Percentiles rank a stretch among this genome's conserved stretches.
phyloP scores from a whole-genome alignment of 2,888 invertebrate genomes.

The Lithophane ornitopus region DNA sequence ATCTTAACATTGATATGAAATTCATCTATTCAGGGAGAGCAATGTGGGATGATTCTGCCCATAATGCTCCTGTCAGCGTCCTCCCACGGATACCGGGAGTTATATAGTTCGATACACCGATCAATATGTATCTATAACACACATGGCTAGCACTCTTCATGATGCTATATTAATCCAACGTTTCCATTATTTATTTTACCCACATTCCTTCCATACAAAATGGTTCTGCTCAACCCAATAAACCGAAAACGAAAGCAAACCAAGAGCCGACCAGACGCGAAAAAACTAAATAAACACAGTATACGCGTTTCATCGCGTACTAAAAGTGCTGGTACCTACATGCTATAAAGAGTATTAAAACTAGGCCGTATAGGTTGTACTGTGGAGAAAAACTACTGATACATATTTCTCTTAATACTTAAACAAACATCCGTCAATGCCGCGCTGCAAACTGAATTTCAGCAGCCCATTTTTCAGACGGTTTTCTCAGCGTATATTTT shows the following conservation, averaged over 20 bases:
- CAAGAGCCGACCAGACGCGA: constrained; percentile 65
- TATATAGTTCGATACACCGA: constrained; percentile 6
- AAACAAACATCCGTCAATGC: constrained; percentile 79
- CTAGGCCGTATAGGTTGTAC: constrained; percentile 69
- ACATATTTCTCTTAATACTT: constrained; percentile 77
- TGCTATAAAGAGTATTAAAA: constrained; percentile 70
- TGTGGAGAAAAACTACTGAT: constrained; percentile 57
- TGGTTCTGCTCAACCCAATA: constrained; percentile 58
- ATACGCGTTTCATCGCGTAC: constrained; percentile 69
- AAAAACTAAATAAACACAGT: constrained; percentile 70
- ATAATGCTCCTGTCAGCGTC: constrained; percentile 23
- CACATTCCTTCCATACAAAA: constrained; percentile 54
- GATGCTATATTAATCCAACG: constrained; percentile 53
- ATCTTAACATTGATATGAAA: constrained; percentile 3
- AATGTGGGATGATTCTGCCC: constrained; percentile 2
- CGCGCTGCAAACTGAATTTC: constrained; percentile 79
- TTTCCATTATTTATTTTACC: constrained; percentile 66
- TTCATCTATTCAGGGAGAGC: neutral
- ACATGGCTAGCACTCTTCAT: constrained; percentile 36
- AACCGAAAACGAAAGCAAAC: constrained; percentile 61
- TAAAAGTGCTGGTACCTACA: constrained; percentile 68
- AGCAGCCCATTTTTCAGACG: constrained; percentile 84
- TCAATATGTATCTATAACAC: constrained; percentile 26
- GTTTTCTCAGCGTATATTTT: constrained; percentile 80
- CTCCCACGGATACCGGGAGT: constrained; percentile 19